phyloP scores from a whole-genome alignment of 2,888 invertebrate genomes.

The Lithophane semibrunnea region DNA sequence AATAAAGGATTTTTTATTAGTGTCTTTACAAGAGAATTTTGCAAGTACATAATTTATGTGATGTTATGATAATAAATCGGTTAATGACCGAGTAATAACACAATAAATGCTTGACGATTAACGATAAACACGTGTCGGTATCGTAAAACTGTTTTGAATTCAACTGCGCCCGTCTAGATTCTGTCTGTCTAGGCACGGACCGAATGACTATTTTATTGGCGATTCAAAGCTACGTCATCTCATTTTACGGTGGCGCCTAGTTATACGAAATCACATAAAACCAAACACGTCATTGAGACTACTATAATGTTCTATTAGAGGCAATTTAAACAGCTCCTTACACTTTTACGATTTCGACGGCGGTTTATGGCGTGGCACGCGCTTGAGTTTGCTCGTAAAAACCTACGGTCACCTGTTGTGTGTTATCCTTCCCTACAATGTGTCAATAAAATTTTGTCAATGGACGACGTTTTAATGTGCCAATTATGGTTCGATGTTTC shows the following conservation, averaged over 20 bases:
- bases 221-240: slow-evolving; percentile 70
- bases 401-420: slow-evolving; percentile 88
- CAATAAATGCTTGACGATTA: slow-evolving; percentile 60
- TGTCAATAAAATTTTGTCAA: slow-evolving; percentile 86
- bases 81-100: slow-evolving; percentile 61
- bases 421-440: slow-evolving; percentile 79
- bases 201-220: slow-evolving; percentile 72
- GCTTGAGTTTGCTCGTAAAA: slow-evolving; percentile 84
- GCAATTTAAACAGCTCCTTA: slow-evolving; percentile 84
- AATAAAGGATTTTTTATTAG: slow-evolving; percentile 22
- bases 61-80: slow-evolving; percentile 57
- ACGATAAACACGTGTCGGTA: slow-evolving; percentile 59
- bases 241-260: slow-evolving; percentile 77
- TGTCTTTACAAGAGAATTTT: slow-evolving; percentile 24
- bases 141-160: slow-evolving; percentile 65
- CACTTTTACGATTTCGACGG: slow-evolving; percentile 85
- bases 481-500: slow-evolving; percentile 84
- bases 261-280: slow-evolving; percentile 82
- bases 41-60: slow-evolving; percentile 44
- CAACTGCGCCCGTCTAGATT: slow-evolving; percentile 68
- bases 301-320: slow-evolving; percentile 85
- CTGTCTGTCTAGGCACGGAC: slow-evolving; percentile 68
- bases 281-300: slow-evolving; percentile 83
- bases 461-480: slow-evolving; percentile 85
- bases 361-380: slow-evolving; percentile 82